A percentile compares a stretch with the other conserved stretches of the same genome.
phyloP scores from a whole-genome alignment of 2,113 vertebrate genomes.

The Fukomys damarensis region DNA sequence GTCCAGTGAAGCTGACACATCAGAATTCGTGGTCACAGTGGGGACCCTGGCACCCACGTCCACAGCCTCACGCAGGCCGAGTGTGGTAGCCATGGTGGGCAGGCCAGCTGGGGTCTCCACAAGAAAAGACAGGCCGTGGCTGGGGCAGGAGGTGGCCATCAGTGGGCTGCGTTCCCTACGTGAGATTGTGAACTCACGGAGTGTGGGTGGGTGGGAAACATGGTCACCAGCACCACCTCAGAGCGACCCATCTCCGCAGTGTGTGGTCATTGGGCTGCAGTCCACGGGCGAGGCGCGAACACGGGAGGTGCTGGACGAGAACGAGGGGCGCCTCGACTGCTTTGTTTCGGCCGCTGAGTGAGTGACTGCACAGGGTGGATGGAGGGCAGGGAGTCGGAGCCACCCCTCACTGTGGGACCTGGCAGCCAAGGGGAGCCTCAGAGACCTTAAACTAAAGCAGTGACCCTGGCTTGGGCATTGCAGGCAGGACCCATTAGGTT shows the following conservation, averaged over 20 bases:
- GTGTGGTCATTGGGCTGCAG: conserved; percentile 97
- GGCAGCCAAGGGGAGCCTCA: neutral
- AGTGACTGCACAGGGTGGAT: conserved; percentile 72
- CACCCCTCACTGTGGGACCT: too few relatives aligned
- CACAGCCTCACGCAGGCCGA: neutral
- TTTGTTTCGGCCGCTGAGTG: conserved; percentile 98
- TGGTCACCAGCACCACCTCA: neutral
- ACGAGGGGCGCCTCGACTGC: conserved; percentile 94
- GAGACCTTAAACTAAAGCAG: neutral
- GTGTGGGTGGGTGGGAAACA: neutral
- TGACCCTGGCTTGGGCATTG: neutral
- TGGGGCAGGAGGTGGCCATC: neutral
- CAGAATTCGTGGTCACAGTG: neutral
- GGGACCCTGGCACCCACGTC: neutral
- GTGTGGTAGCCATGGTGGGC: neutral
- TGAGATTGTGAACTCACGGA: neutral
- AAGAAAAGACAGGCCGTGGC: neutral
- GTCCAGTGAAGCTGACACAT: neutral
- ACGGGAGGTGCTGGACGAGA: conserved; percentile 96
- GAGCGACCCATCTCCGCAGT: conserved; percentile 83
- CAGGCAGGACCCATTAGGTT: neutral
- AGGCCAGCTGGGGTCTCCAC: neutral
- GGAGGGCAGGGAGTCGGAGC: neutral
- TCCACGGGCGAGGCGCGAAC: conserved; percentile 98
- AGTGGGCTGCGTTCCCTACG: neutral